These are phyloP conservation scores for Euclidia mi DNA, from an alignment of 2,888 invertebrate species.

Conservation along the genomic window DNA sequence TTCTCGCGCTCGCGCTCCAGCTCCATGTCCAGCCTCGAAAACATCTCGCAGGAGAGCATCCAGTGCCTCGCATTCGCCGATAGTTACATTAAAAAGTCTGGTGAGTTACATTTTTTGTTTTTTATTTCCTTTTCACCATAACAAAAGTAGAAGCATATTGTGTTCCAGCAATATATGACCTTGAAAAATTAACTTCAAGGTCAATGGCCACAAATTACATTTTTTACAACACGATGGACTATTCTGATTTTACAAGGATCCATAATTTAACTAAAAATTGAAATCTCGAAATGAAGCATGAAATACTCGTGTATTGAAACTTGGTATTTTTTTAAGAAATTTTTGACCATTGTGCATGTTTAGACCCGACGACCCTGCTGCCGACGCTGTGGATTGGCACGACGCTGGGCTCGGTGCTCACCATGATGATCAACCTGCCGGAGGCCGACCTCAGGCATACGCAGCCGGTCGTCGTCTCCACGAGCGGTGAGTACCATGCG, in stretches of 20 bases:
- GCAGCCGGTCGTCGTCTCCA: conserved; percentile 96
- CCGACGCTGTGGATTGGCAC: conserved; percentile 99
- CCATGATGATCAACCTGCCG: conserved; percentile 96
- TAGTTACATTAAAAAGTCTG: conserved; percentile 98
- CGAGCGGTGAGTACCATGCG: conserved; percentile 92
- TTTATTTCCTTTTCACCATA: no score
- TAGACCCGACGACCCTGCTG: conserved; percentile 95
- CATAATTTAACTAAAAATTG: no score
- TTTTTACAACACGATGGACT: no score
- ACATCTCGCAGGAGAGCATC: conserved; percentile 98
- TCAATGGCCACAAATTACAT: no score
- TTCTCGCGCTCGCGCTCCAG: conserved; percentile 99
- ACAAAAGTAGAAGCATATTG: no score
- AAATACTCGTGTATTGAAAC: no score
- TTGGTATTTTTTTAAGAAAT: no score
- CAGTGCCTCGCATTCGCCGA: conserved; percentile 99
- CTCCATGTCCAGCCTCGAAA: conserved; percentile 99
- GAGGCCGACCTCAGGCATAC: conserved; percentile 95
- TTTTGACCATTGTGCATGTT: not conserved
- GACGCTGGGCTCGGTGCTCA: conserved; percentile 98
- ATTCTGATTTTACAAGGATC: no score
- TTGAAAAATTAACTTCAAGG: no score
- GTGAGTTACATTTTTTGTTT: conserved; percentile 88
- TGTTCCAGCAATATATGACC: no score
- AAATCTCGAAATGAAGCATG: no score